Evolutionary conservation across 2,888 invertebrate species (phyloP).

Genomic region (Plebejus melissa): DNA sequence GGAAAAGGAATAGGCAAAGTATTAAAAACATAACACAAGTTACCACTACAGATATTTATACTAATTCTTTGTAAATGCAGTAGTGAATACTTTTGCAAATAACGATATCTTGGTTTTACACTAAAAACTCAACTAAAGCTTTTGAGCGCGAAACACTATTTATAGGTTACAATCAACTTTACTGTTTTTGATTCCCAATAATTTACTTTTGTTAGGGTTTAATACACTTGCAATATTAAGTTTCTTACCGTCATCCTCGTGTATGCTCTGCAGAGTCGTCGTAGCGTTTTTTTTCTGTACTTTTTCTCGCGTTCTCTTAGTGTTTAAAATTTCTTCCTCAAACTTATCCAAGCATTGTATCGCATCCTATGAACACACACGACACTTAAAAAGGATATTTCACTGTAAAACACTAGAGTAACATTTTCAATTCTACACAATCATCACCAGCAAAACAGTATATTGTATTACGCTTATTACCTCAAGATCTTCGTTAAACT

Average conservation of each 20-base stretch:
- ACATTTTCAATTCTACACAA: not conserved
- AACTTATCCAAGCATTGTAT: conserved; percentile 57
- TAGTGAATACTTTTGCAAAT: too few relatives aligned
- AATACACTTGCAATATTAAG: not conserved
- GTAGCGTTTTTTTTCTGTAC: conserved; percentile 48
- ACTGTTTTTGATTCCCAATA: not conserved
- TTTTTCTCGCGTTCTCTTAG: conserved; percentile 51
- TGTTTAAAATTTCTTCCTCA: conserved; percentile 57
- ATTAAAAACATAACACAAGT: too few relatives aligned
- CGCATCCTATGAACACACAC: conserved; percentile 52
- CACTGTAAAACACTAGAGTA: conserved; percentile 23
- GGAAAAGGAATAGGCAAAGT: too few relatives aligned
- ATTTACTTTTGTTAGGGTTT: not conserved
- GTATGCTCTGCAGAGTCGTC: conserved; percentile 61
- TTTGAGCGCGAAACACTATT: not conserved
- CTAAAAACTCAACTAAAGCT: too few relatives aligned
- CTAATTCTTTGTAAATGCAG: too few relatives aligned
- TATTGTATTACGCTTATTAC: conserved; percentile 45
- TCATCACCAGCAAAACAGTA: not conserved
- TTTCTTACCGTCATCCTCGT: conserved; percentile 61
- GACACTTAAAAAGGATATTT: not conserved
- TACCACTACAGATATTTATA: too few relatives aligned
- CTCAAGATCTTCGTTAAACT: conserved; percentile 59
- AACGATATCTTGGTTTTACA: too few relatives aligned
- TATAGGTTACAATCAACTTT: not conserved